Conservation (phyloP, 2,797 vertebrate genomes). For the Hoplostethus atlanticus region DNA sequence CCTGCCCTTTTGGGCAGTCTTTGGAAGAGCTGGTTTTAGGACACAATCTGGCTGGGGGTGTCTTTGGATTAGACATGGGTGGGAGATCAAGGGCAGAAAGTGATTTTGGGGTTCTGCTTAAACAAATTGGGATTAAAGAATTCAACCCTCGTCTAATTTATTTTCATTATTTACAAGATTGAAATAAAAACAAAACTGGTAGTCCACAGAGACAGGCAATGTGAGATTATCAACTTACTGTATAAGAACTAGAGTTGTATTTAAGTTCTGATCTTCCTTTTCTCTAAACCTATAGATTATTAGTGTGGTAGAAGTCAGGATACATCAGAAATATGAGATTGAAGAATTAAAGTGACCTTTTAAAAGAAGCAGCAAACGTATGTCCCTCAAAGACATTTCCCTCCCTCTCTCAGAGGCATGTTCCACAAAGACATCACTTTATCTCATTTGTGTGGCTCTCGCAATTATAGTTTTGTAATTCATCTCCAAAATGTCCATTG, state of each 20-base stretch:
- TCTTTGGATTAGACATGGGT: slow-evolving; percentile 70
- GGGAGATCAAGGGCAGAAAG: slow-evolving; percentile 30
- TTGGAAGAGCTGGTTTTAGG: slow-evolving; percentile 85
- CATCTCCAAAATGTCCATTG: slow-evolving; percentile 63
- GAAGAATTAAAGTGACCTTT: slow-evolving; percentile 88
- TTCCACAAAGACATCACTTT: slow-evolving; percentile 72
- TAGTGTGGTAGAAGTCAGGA: slow-evolving; percentile 59
- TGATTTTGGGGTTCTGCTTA: slow-evolving; percentile 38
- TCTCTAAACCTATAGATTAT: slow-evolving; percentile 61
- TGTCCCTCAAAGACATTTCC: slow-evolving; percentile 80
- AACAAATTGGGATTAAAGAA: slow-evolving; percentile 67
- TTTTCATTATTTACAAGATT: slow-evolving; percentile 82
- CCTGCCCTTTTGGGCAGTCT: slow-evolving; percentile 80
- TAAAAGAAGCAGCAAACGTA: slow-evolving; percentile 87
- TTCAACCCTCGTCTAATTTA: slow-evolving; percentile 77
- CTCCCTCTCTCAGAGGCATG: slow-evolving; percentile 63
- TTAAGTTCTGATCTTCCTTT: slow-evolving; percentile 58
- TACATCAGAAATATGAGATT: slow-evolving; percentile 69
- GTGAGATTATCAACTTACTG: slow-evolving; percentile 57
- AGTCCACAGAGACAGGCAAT: slow-evolving; percentile 57
- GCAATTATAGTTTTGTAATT: slow-evolving; percentile 60
- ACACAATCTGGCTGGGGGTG: slow-evolving; percentile 39
- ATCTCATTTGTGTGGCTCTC: slow-evolving; percentile 72
- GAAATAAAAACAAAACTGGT: slow-evolving; percentile 64
- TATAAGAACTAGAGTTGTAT: slow-evolving; percentile 44